A percentile compares a stretch with the other conserved stretches of the same genome.
Evolutionary conservation across 1,140 invertebrate species (phyloP).

Genomic region (Penaeus japonicus): DNA sequence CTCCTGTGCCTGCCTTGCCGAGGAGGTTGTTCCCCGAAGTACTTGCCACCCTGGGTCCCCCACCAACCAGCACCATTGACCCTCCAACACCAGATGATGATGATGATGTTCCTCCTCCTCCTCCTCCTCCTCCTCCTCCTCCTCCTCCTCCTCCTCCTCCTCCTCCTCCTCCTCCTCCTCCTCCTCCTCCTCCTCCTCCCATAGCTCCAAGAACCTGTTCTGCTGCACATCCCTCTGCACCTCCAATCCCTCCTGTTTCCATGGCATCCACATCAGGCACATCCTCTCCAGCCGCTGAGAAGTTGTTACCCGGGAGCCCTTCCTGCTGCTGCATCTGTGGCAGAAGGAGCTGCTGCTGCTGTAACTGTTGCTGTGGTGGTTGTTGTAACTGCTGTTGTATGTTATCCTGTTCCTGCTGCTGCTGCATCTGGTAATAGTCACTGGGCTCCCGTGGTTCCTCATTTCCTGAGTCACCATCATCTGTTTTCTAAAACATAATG

Average conservation of each 20-base stretch:
- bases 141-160: too few relatives aligned
- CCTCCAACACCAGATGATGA: too few relatives aligned
- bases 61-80: too few relatives aligned
- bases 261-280: background rate
- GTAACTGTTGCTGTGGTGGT: conserved; percentile 15
- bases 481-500: conserved; percentile 74
- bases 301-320: background rate
- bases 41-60: background rate
- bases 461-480: conserved; percentile 92
- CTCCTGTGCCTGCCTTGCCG: background rate
- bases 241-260: background rate
- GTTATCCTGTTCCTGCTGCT: background rate
- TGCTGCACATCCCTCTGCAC: too few relatives aligned
- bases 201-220: too few relatives aligned
- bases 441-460: conserved; percentile 79
- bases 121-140: too few relatives aligned
- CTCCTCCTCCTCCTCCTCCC: too few relatives aligned
- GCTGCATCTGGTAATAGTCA: conserved; percentile 42
- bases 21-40: background rate
- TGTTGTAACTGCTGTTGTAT: background rate
- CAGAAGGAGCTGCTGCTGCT: conserved; percentile 1
- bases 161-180: too few relatives aligned
- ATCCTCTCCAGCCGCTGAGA: background rate
- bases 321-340: conserved; percentile 9
- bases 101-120: too few relatives aligned